phyloP scores from a whole-genome alignment of 2,888 invertebrate species.

The Eugnorisma glareosa region DNA sequence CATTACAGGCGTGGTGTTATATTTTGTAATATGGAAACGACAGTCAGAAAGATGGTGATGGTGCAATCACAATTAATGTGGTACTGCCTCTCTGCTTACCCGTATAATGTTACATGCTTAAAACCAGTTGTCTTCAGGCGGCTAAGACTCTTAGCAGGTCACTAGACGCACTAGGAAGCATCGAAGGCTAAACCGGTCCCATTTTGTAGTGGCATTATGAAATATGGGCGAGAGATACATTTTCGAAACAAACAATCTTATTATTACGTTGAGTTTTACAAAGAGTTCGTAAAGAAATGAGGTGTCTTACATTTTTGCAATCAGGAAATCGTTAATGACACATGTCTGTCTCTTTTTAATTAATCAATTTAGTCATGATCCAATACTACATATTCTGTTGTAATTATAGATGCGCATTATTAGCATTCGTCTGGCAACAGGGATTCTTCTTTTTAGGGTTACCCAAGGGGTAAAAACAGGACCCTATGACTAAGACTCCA shows the following conservation, averaged over 20 bases:
- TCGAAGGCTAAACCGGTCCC: constrained; percentile 38
- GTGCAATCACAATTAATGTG: not conserved
- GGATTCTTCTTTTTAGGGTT: not conserved
- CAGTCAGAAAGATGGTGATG: not conserved
- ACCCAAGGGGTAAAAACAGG: no score
- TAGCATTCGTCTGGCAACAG: not conserved
- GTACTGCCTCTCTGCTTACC: not conserved
- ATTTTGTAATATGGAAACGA: not conserved
- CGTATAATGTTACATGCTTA: constrained; percentile 13
- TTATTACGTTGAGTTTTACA: constrained; percentile 10
- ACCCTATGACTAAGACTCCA: no score
- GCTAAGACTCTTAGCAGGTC: constrained; percentile 31
- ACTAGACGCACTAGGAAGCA: constrained; percentile 51
- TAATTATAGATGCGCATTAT: not conserved
- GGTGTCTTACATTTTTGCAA: not conserved
- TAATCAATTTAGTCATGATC: not conserved
- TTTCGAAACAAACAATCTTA: constrained; percentile 39
- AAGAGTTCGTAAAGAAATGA: not conserved
- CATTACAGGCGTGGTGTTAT: not conserved
- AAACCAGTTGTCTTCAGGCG: constrained; percentile 49
- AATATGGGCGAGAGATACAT: constrained; percentile 22
- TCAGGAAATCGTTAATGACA: not conserved
- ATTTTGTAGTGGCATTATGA: constrained; percentile 38
- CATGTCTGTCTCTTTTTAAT: not conserved
- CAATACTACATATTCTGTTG: not conserved